These are phyloP conservation scores for Aspiorhynchus laticeps DNA, from an alignment of 2,113 vertebrate species.

Conservation along the genomic window DNA sequence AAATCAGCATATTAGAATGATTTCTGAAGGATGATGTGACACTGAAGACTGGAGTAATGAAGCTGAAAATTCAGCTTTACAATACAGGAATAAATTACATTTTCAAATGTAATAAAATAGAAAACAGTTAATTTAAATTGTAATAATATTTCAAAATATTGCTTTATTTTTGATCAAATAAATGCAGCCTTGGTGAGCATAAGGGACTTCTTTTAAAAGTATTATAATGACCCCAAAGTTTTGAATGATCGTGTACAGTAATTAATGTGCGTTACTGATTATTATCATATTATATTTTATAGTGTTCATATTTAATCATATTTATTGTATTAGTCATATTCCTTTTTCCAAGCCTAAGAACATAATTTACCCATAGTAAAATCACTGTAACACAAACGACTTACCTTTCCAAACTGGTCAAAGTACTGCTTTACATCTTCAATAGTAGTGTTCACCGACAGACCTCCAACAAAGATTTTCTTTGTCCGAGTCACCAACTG, in stretches of 20 bases:
- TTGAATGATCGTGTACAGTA: background rate
- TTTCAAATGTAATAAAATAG: background rate
- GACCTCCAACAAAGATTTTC: slow-evolving; percentile 99
- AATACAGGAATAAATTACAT: background rate
- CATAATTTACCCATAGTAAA: background rate
- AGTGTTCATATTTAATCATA: too few species aligned
- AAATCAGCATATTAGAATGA: background rate
- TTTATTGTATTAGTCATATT: background rate
- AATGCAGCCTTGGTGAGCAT: background rate
- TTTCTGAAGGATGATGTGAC: background rate
- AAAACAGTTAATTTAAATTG: background rate
- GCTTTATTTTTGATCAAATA: background rate
- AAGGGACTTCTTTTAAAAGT: background rate
- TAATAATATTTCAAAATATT: background rate
- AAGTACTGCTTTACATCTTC: slow-evolving; percentile 99
- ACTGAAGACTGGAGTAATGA: background rate
- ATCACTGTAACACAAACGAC: slow-evolving; percentile 45
- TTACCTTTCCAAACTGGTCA: slow-evolving; percentile 98
- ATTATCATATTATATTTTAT: too few species aligned
- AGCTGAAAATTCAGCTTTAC: background rate
- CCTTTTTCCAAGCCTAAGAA: background rate
- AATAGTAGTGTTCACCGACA: slow-evolving; percentile 97
- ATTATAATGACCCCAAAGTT: background rate
- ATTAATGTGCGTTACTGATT: background rate
- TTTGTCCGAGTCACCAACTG: slow-evolving; percentile 99